Percentiles rank a stretch among this genome's conserved stretches.
Conservation (phyloP, 2,888 invertebrate species). For the Bellardia bayeri region DNA sequence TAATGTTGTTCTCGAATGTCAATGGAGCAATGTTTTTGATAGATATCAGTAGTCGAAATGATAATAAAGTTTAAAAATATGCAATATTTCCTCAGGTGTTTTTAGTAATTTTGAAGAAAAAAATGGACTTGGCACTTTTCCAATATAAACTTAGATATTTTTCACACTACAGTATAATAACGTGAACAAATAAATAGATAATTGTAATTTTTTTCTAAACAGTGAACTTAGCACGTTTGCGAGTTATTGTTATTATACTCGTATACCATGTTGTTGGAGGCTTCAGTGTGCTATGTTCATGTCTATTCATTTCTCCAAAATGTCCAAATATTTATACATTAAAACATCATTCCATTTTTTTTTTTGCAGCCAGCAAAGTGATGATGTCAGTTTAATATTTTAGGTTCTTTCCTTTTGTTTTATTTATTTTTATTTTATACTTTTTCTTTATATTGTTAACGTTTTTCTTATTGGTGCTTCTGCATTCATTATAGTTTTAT, state of each 20-base stretch:
- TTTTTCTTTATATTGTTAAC: neutral
- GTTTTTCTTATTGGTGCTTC: neutral
- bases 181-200: no score
- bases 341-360: neutral
- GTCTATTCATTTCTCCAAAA: neutral
- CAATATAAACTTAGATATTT: no score
- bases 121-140: no score
- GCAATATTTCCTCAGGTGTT: no score
- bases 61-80: no score
- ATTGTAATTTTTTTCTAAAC: no score
- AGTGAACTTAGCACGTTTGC: no score
- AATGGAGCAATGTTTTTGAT: no score
- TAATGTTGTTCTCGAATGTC: no score
- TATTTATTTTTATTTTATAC: neutral
- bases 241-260: neutral
- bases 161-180: no score
- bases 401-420: neutral
- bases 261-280: neutral
- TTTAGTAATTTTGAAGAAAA: no score
- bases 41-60: no score
- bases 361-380: neutral
- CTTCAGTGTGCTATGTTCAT: neutral
- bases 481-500: neutral
- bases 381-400: constrained; percentile 7
- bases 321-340: neutral